Percentiles rank a stretch among this genome's conserved stretches.
phyloP scores from a whole-genome alignment of 2,797 vertebrate species.

The Rousettus madagascariensis region DNA sequence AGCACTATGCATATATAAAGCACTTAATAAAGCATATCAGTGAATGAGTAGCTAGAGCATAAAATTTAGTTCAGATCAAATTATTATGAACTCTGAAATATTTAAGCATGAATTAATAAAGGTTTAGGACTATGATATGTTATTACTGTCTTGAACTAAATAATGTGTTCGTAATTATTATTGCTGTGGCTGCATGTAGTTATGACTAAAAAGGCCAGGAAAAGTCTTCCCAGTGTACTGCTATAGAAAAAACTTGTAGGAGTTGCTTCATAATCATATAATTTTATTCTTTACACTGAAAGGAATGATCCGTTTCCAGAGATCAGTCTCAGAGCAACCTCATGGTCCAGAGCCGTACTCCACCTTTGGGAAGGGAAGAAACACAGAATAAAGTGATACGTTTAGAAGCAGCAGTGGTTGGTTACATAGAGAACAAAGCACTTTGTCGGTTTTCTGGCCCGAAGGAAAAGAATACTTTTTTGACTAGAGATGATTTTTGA shows the following conservation, averaged over 20 bases:
- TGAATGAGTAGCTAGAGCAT: neutral
- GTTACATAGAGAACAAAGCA: neutral
- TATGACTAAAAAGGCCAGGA: neutral
- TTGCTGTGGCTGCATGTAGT: neutral
- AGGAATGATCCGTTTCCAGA: neutral
- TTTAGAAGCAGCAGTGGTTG: neutral
- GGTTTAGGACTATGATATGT: neutral
- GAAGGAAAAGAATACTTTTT: neutral
- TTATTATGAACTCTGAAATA: neutral
- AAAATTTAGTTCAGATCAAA: neutral
- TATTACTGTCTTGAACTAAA: neutral
- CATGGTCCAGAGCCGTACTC: neutral
- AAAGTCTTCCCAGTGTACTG: neutral
- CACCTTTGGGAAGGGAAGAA: neutral
- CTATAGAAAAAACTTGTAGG: neutral
- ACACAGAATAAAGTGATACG: neutral
- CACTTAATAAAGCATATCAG: neutral
- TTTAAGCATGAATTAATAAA: constrained; percentile 28
- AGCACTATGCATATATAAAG: neutral
- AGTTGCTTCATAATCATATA: neutral
- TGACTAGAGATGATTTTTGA: neutral
- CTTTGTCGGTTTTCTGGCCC: neutral
- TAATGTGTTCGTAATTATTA: neutral
- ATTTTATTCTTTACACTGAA: neutral
- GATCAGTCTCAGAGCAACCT: neutral